Conservation (phyloP, 2,113 vertebrate genomes). For the Hemicordylus capensis region DNA sequence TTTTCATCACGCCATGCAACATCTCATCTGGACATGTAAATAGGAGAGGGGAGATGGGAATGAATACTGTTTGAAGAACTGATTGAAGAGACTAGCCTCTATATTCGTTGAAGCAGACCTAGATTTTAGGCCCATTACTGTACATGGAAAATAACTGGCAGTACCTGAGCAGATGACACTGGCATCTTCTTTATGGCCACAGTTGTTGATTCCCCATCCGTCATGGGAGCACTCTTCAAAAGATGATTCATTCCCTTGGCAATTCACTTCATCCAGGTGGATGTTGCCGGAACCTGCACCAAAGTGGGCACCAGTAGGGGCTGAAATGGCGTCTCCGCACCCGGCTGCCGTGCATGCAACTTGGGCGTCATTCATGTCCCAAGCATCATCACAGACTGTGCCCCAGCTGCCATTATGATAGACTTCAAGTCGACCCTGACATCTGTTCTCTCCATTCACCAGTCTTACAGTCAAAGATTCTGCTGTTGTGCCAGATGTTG, state of each 20-base stretch:
- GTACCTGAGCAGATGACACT: not conserved
- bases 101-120: too few relatives aligned
- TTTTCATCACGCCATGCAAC: too few relatives aligned
- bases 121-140: too few relatives aligned
- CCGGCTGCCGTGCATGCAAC: not conserved
- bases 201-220: not conserved
- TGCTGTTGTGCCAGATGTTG: too few relatives aligned
- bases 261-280: not conserved
- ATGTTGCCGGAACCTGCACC: not conserved
- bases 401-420: not conserved
- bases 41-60: too few relatives aligned
- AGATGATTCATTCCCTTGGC: not conserved
- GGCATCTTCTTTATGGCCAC: not conserved
- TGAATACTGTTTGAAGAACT: too few relatives aligned
- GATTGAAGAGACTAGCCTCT: too few relatives aligned
- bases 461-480: not conserved
- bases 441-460: not conserved
- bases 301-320: not conserved
- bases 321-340: not conserved
- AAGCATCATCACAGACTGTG: not conserved
- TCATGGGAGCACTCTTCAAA: not conserved
- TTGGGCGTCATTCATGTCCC: not conserved
- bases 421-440: not conserved
- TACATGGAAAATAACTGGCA: not conserved
- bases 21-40: too few relatives aligned